phyloP scores from a whole-genome alignment of 1,140 invertebrate genomes.

The Cyclina sinensis region DNA sequence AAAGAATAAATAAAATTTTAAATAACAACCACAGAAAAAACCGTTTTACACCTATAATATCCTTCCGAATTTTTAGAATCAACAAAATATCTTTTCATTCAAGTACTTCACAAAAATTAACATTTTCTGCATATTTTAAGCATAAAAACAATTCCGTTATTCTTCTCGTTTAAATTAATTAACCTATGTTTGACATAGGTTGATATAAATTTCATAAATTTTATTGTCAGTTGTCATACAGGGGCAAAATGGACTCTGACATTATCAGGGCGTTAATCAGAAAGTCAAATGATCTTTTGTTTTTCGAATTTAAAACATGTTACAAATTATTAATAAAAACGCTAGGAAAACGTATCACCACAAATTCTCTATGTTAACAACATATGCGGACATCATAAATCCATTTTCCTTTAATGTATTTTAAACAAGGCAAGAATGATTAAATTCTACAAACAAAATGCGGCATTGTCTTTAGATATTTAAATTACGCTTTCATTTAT shows the following conservation, averaged over 20 bases:
- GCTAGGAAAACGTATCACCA: slow-evolving; percentile 4
- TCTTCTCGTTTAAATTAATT: not conserved
- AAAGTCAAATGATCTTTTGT: not conserved
- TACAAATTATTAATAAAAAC: not conserved
- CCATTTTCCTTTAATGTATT: no score
- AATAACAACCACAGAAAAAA: not conserved
- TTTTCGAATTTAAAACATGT: not conserved
- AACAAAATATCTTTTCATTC: slow-evolving; percentile 5
- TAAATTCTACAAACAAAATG: no score
- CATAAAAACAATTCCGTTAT: not conserved
- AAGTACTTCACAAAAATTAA: not conserved
- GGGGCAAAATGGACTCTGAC: not conserved
- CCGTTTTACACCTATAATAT: not conserved
- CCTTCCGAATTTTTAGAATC: not conserved
- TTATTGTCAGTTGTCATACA: slow-evolving; percentile 17
- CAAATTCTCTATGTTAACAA: not conserved
- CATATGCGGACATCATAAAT: not conserved
- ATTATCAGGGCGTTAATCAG: slow-evolving; percentile 8
- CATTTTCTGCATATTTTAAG: not conserved
- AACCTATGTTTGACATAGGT: slow-evolving; percentile 1
- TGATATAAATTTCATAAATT: slow-evolving; percentile 15
- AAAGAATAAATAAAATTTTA: not conserved
- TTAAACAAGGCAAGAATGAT: no score
- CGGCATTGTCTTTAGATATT: no score
- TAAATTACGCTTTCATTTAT: no score